phyloP scores from a whole-genome alignment of 2,113 vertebrate genomes.

The Rhinopomastus cyanomelas region DNA sequence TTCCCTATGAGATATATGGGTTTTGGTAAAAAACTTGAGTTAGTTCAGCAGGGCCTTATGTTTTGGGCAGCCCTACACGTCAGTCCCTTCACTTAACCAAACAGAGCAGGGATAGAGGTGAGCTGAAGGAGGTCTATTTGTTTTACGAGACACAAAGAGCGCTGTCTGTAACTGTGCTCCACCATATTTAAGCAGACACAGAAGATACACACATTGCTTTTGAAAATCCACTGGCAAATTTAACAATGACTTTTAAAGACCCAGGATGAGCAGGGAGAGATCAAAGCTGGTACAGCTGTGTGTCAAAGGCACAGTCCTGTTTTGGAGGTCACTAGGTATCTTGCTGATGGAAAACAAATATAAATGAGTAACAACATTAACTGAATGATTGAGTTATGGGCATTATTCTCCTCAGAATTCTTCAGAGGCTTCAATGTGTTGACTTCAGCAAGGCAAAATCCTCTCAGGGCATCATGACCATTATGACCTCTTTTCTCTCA shows the following conservation, averaged over 20 bases:
- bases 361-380: constrained; percentile 31
- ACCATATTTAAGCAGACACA: not conserved
- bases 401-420: constrained; percentile 13
- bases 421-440: constrained; percentile 20
- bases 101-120: not conserved
- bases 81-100: not conserved
- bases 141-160: not conserved
- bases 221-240: not conserved
- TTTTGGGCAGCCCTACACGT: not conserved
- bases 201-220: not conserved
- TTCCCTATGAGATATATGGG: not conserved
- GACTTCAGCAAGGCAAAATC: constrained; percentile 54
- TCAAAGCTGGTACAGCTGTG: accelerated
- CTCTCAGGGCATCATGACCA: constrained; percentile 48
- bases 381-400: not conserved
- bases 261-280: not conserved
- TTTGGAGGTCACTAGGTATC: not conserved
- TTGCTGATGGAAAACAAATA: not conserved
- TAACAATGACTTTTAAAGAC: not conserved
- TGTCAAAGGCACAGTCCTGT: constrained; percentile 19
- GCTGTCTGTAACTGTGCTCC: not conserved
- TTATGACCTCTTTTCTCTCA: constrained; percentile 32
- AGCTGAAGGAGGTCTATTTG: not conserved
- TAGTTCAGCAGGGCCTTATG: not conserved
- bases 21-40: constrained; percentile 8